Evolutionary conservation across 2,113 vertebrate genomes (phyloP), one percentile per base, ranked within the genome.

Genomic region (Piprites chloris): DNA sequence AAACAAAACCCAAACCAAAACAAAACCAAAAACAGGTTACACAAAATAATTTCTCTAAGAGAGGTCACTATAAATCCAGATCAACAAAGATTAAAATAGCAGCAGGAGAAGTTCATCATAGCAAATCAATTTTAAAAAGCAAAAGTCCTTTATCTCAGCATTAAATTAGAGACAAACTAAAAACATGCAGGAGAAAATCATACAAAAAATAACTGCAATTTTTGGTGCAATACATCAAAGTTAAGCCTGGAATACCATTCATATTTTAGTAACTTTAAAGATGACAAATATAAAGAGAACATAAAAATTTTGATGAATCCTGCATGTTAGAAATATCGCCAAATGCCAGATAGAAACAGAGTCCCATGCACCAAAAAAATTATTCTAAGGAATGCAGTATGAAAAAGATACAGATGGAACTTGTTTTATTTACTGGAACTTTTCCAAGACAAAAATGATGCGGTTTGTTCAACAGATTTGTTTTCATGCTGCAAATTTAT

Each of bases 1-100:
- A 80, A 75, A 74, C 12, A 53, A 58, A 42, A 18, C 23, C 50
- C 50, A 12, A 13, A 12, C 13, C 11, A 33, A 56, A 56, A 32
- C 5, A 21, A 42, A 22, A 35, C n/a, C 44, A 52, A 28, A 69
- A 68, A 7, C 7, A 86, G 65, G 63, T 84, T 90, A 86, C 37
- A 67, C 49, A 88, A 91, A 93, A 95, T 46, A 89, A 85, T 96
- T 91, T 89, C 58, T 89, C 46, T 93, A 56, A 66, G 61, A 84
- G 74, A 94, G 41, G 62, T 73, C 81, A 77, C 30, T 32, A 63
- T 58, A 96, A 96, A 97, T 95, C 93, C 95, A 96, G 93, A 93
- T 96, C 67, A 96, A 94, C 41, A 66, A 96, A 85, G 91, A 90
- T 83, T 91, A 96, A 96, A 96, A 93, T 44, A 94, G 82, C 80